phyloP scores from a whole-genome alignment of 92 coral and sea anemone species.

The Muricea muricata region DNA sequence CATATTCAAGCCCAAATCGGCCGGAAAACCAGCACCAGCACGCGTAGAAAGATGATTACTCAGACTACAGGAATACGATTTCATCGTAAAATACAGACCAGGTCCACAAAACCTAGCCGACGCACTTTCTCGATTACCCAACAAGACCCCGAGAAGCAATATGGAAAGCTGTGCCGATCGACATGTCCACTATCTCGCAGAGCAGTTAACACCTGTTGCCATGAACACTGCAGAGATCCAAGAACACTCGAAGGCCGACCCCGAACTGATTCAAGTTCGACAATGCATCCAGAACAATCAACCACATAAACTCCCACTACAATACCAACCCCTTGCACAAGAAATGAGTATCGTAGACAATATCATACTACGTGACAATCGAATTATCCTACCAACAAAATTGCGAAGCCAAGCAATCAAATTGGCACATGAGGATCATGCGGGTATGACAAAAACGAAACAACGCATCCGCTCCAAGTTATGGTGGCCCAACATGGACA shows the following conservation, averaged over 20 bases:
- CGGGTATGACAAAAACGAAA: slow-evolving; percentile 58
- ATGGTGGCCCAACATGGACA: too few species aligned
- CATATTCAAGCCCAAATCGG: too few species aligned
- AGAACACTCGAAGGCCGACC: slow-evolving; percentile 40
- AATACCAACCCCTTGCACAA: slow-evolving; percentile 35
- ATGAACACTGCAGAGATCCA: slow-evolving; percentile 50
- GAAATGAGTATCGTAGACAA: slow-evolving; percentile 54
- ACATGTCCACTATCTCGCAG: slow-evolving; percentile 46
- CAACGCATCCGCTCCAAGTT: slow-evolving; percentile 51
- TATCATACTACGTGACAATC: slow-evolving; percentile 44
- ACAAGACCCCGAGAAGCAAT: slow-evolving; percentile 49
- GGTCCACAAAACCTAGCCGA: too few species aligned
- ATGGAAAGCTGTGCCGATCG: slow-evolving; percentile 67
- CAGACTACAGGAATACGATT: too few species aligned
- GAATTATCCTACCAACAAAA: slow-evolving; percentile 47
- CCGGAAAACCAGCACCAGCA: too few species aligned
- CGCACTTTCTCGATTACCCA: slow-evolving; percentile 49
- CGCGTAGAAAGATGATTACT: too few species aligned
- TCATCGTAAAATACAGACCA: too few species aligned
- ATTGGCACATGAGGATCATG: slow-evolving; percentile 60
- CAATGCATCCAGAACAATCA: slow-evolving; percentile 12
- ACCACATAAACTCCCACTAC: slow-evolving; percentile 35
- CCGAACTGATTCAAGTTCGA: slow-evolving; percentile 46
- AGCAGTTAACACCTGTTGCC: slow-evolving; percentile 49
- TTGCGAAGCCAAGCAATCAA: slow-evolving; percentile 44